Percentiles rank a stretch among this genome's conserved stretches.
phyloP scores from a whole-genome alignment of 2,797 vertebrate genomes.

The Micrastur ruficollis region DNA sequence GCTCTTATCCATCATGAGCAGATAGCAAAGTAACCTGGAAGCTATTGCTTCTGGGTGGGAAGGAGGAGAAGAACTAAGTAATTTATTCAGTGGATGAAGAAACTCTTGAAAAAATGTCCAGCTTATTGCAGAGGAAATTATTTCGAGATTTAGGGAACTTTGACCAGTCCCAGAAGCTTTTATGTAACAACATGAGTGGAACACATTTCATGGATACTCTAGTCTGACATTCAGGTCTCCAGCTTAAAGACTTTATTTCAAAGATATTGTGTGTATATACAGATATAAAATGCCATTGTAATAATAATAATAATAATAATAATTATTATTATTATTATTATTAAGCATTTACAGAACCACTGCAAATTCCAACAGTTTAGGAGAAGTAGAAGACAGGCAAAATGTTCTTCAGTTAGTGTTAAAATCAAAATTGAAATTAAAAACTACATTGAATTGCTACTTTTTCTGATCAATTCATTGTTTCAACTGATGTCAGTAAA shows the following conservation, averaged over 20 bases:
- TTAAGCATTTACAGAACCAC: not conserved
- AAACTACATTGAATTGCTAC: not conserved
- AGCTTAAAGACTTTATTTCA: not conserved
- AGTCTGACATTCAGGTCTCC: not conserved
- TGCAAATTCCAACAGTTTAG: not conserved
- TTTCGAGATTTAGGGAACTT: not conserved
- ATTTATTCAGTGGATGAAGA: conserved; percentile 13
- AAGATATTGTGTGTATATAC: not conserved
- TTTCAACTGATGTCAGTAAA: not conserved
- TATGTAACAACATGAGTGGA: not conserved
- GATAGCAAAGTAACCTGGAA: not conserved
- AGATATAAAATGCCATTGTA: not conserved
- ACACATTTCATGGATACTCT: not conserved
- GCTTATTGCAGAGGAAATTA: not conserved
- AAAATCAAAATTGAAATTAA: not conserved
- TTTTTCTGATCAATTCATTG: not conserved
- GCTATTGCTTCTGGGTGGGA: not conserved
- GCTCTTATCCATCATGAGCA: not conserved
- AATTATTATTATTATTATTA: not conserved
- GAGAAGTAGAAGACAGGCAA: not conserved
- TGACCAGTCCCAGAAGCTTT: not conserved
- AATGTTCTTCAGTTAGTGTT: not conserved
- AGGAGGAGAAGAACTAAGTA: not conserved
- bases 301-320: not conserved
- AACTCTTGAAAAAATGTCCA: not conserved